Percentiles rank a stretch among this genome's conserved stretches.
Evolutionary conservation across 23 tunicate species (phyloP).

Genomic region (Ascidia mentula): DNA sequence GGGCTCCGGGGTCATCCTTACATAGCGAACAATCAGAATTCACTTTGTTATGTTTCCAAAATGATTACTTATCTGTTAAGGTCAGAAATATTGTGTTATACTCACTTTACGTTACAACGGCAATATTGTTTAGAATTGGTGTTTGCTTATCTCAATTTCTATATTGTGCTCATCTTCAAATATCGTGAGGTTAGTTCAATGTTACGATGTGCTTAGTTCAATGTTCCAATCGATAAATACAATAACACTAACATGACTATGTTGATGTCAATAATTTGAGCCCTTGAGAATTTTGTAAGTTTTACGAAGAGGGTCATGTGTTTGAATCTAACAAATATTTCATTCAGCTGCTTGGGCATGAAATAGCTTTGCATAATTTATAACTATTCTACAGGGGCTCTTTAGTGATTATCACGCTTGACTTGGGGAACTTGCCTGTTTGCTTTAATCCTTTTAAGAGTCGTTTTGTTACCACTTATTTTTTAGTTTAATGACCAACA

Average conservation of each 20-base stretch:
- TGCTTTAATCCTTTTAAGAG: too few relatives aligned
- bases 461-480: too few relatives aligned
- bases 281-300: not conserved
- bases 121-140: too few relatives aligned
- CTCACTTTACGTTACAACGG: too few relatives aligned
- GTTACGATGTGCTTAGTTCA: not conserved
- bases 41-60: too few relatives aligned
- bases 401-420: slow-evolving; percentile 9
- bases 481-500: too few relatives aligned
- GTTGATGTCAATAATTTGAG: not conserved
- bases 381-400: not conserved
- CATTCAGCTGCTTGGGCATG: not conserved
- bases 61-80: too few relatives aligned
- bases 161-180: too few relatives aligned
- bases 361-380: not conserved
- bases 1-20: not conserved
- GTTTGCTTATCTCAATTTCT: too few relatives aligned
- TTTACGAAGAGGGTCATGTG: not conserved
- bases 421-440: too few relatives aligned
- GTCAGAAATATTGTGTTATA: too few relatives aligned
- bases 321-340: not conserved
- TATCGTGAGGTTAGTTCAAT: not conserved
- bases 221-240: not conserved
- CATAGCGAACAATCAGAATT: not conserved
- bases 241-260: not conserved